A percentile compares a stretch with the other conserved stretches of the same genome.
Evolutionary conservation across 2,113 vertebrate genomes (phyloP).

Genomic region (Vulpes ferrilata): DNA sequence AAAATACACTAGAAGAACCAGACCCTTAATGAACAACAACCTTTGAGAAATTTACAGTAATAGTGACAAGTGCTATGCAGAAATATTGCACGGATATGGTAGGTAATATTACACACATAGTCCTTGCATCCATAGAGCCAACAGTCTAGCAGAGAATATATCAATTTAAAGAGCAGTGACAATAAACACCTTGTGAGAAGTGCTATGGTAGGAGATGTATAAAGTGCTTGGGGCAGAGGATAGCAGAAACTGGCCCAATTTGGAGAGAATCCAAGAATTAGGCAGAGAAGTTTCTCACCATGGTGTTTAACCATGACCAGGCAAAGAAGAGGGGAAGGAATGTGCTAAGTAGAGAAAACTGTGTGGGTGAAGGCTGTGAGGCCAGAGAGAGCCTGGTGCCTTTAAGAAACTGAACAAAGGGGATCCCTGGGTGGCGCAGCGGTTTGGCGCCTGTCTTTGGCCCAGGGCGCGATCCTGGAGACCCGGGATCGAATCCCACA

Average conservation of each 20-base stretch:
- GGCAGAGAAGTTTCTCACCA: not conserved
- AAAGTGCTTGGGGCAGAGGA: not conserved
- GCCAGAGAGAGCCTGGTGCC: not conserved
- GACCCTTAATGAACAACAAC: not conserved
- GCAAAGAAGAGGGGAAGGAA: not conserved
- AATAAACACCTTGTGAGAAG: not conserved
- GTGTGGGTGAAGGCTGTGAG: not conserved
- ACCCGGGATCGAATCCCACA: no score
- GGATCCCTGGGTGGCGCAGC: no score
- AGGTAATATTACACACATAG: not conserved
- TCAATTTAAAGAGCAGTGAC: not conserved
- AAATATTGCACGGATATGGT: not conserved
- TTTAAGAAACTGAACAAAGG: not conserved
- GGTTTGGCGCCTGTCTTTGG: no score
- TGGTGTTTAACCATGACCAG: not conserved
- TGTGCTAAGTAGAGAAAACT: not conserved
- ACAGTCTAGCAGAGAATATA: not conserved
- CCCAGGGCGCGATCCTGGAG: no score
- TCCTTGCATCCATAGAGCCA: not conserved
- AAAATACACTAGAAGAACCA: constrained; percentile 17
- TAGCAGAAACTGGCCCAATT: not conserved
- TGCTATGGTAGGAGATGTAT: not conserved
- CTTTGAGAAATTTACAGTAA: not conserved
- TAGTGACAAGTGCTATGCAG: not conserved
- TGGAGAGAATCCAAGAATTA: not conserved